Base-by-base conservation (phyloP, 2,888 invertebrate genomes). In the Dromius quadrimaculatus region DNA sequence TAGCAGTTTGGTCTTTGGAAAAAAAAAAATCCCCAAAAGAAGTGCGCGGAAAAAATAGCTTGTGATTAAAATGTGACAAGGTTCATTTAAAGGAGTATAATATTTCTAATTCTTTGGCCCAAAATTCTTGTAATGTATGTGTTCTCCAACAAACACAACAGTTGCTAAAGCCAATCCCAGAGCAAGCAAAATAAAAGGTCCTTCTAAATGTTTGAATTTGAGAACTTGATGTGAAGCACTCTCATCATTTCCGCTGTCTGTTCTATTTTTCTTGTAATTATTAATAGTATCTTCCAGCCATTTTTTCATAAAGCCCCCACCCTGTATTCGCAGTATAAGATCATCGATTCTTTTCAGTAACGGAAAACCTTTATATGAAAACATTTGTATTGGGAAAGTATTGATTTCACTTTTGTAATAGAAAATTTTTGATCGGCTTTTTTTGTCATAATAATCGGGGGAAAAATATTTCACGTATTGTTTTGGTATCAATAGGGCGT, bases 261-360 rank as follows among this genome's bases (percentile, higher is more conserved):
- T 43, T 20, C 23, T 20, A n/a, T n/a, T 23, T n/a, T 38, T 41
- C 38, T 17, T 43, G 13, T 50, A 50, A 5, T 28, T 50, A 6
- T 15, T 28, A 54, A 54, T 28, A 4, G 50, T 32, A 15, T 54
- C 50, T 3, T 4, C 2, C 50, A 32, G 15, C 50, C 50, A 69
- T 47, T 69, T 41, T 6, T 23, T 61, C 15, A 43, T 28, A 23
- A 69, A 47, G 5, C 69, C 69, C 15, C 59, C 59, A 11, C 19
- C 9, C 13, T 61, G 45, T 11, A 69, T 61, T 19, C 69, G 23
- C 1, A 28, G 8, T 19, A 41, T 45, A 9, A 69, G 11, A 20
- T 59, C 43, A 15, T 69, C 45, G 1, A 69, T 45, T 45, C 59
- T 43, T 2, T 95, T n/a, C n/a, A n/a, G n/a, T n/a, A n/a, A n/a